These are phyloP conservation scores for Arctia plantaginis DNA, from an alignment of 2,888 invertebrate genomes.

Conservation along the genomic window DNA sequence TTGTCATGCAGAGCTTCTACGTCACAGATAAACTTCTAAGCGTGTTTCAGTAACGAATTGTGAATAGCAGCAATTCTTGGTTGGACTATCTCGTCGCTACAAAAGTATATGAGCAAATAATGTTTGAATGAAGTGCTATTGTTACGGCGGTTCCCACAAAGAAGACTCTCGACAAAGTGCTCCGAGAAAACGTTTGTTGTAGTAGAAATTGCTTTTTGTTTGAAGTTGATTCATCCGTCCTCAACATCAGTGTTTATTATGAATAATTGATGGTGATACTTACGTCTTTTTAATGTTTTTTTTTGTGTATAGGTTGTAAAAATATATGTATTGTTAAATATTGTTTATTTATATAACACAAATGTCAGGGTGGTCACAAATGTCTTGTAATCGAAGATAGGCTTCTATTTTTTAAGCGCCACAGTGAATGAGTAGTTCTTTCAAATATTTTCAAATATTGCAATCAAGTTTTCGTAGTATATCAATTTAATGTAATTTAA, in stretches of 20 bases:
- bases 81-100: slow-evolving; percentile 56
- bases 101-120: slow-evolving; percentile 72
- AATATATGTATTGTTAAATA: too few species aligned
- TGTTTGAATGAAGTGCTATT: slow-evolving; percentile 72
- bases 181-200: slow-evolving; percentile 56
- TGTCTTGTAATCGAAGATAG: too few species aligned
- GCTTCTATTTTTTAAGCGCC: too few species aligned
- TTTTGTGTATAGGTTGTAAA: not conserved
- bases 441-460: too few species aligned
- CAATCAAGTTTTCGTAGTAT: not conserved
- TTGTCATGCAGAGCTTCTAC: slow-evolving; percentile 31
- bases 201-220: slow-evolving; percentile 63
- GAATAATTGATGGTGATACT: slow-evolving; percentile 36
- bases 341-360: too few species aligned
- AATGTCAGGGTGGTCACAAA: too few species aligned
- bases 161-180: slow-evolving; percentile 64
- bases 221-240: slow-evolving; percentile 47
- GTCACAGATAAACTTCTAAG: slow-evolving; percentile 50
- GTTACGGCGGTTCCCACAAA: slow-evolving; percentile 63
- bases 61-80: slow-evolving; percentile 69
- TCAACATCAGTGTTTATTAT: slow-evolving; percentile 22
- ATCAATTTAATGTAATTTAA: not conserved
- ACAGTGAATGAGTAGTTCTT: too few species aligned
- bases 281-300: not conserved
- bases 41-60: slow-evolving; percentile 60